Evolutionary conservation across 64 coral and sea anemone genomes (phyloP).

Genomic region (Montipora efflorescens): DNA sequence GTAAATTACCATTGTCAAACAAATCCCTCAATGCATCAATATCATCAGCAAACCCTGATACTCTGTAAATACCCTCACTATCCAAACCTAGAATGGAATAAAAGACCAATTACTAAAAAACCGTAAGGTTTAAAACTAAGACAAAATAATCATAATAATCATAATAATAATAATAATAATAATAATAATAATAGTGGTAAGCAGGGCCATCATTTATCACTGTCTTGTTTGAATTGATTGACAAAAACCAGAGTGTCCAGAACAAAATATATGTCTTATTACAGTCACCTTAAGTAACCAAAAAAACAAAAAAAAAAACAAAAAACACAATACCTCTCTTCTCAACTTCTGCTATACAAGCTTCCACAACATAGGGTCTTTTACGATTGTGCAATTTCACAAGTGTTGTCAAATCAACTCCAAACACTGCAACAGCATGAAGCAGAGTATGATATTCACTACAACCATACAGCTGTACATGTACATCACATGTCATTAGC

Average conservation of each 20-base stretch:
- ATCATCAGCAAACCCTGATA: slow-evolving; percentile 98
- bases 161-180: too few relatives aligned
- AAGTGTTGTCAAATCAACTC: slow-evolving; percentile 93
- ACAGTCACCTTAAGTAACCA: too few relatives aligned
- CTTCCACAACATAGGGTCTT: slow-evolving; percentile 93
- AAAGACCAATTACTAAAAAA: neutral
- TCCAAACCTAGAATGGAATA: slow-evolving; percentile 68
- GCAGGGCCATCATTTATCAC: too few relatives aligned
- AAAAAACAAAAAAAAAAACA: too few relatives aligned
- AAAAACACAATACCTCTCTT: slow-evolving; percentile 75
- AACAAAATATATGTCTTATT: too few relatives aligned
- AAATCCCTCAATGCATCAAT: slow-evolving; percentile 93
- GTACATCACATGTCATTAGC: too few relatives aligned
- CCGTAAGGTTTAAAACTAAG: too few relatives aligned
- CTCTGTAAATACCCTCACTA: slow-evolving; percentile 91
- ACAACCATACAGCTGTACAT: too few relatives aligned
- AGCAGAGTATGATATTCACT: neutral
- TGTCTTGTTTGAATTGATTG: too few relatives aligned
- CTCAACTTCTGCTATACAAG: slow-evolving; percentile 94
- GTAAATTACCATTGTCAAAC: slow-evolving; percentile 88
- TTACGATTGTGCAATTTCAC: slow-evolving; percentile 96
- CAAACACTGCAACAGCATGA: slow-evolving; percentile 87
- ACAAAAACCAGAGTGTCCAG: too few relatives aligned
- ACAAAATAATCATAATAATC: too few relatives aligned
- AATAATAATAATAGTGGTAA: too few relatives aligned